Base-by-base conservation (phyloP, 2,113 vertebrate genomes). In the Cephalophus harveyi region DNA sequence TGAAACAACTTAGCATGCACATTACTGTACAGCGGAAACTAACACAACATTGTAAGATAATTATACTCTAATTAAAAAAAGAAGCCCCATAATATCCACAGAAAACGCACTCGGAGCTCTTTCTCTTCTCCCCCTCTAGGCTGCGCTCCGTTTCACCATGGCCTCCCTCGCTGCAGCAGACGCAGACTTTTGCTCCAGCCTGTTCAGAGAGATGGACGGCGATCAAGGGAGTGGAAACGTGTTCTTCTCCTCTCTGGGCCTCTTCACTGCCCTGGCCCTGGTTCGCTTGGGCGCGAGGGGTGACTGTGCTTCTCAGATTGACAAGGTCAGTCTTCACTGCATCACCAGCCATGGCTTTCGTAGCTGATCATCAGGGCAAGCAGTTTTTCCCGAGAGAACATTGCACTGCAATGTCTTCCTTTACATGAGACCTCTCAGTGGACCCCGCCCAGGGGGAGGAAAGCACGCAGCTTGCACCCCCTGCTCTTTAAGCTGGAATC, bases 231-330 rank as follows among this genome's bases (percentile, higher is more conserved):
- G 83, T 81, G 98, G 96, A 23, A 99, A 99, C 33, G 71, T 99
- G 86, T 98, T 99, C 97, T 99, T 98, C 82, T 99, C 99, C 7
- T 99, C 99, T 0, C 88, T 99, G 95, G 99, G 99, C 97, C 98
- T 99, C 97, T 99, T 99, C 48, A 97, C 99, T 52, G 99, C 99
- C 23, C 96, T 99, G 97, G 97, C 99, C 48, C 99, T 99, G 99
- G 98, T 99, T 89, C 99, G 99, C 54, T 57, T 99, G 95, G 99
- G 99, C 13, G 98, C 99, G n/a, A 98, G 97, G 84, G 99, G 99
- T 15, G 98, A 99, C 86, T 99, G 99, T 5, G 98, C 99, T 27
- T 46, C 97, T 48, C 99, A 99, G 97, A 99, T 99, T 76, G 99
- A 99, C 60, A 98, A 99, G 99, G 99, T 99, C 98, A 96, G 98